Percentiles rank a stretch among this genome's conserved stretches.
phyloP scores from a whole-genome alignment of 2,113 vertebrate genomes.

The Empidonax traillii region DNA sequence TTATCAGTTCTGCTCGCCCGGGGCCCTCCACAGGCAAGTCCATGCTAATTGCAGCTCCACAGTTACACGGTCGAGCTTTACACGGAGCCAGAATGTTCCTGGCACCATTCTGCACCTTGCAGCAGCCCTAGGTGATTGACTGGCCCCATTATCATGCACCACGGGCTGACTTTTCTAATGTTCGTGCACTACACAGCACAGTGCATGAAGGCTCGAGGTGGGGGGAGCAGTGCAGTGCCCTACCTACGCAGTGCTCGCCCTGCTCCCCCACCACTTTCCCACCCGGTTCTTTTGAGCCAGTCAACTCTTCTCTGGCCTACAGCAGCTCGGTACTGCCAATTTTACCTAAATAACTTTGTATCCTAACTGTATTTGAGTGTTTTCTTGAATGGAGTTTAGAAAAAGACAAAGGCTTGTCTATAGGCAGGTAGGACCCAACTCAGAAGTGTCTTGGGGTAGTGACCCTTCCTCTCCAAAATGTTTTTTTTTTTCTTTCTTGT shows the following conservation, averaged over 20 bases:
- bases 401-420: neutral
- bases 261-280: neutral
- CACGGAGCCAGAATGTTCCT: neutral
- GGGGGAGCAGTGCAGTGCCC: rapidly evolving
- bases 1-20: too few relatives aligned
- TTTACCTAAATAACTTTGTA: neutral
- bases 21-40: too few relatives aligned
- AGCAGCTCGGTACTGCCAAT: neutral
- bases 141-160: too few relatives aligned
- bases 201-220: too few relatives aligned
- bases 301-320: neutral
- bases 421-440: neutral
- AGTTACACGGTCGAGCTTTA: neutral
- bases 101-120: too few relatives aligned
- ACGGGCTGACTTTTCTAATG: neutral
- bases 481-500: neutral
- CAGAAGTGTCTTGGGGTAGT: neutral
- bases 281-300: too few relatives aligned
- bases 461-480: neutral
- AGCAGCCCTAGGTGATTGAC: too few relatives aligned
- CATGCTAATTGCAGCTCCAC: too few relatives aligned
- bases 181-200: rapidly evolving
- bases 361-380: neutral
- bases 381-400: neutral
- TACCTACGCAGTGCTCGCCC: rapidly evolving